Percentiles rank a stretch among this genome's conserved stretches.
These are phyloP conservation scores for Eumaeus atala DNA, from an alignment of 1,140 invertebrate species.

Conservation along the genomic window DNA sequence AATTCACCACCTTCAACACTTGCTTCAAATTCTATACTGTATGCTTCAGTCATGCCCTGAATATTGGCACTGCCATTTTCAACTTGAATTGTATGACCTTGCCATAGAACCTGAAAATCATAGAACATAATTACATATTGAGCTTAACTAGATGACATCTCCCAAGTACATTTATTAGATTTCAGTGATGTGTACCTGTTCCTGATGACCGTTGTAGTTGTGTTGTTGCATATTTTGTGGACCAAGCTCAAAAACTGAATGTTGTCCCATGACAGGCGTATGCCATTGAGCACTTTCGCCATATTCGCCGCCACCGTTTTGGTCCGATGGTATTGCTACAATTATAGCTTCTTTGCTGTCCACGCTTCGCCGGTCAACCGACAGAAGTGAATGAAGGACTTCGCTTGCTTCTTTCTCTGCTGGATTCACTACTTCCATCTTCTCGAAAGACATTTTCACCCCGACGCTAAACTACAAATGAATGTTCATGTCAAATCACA, in stretches of 20 bases:
- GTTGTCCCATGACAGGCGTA: conserved; percentile 74
- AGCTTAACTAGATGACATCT: not conserved
- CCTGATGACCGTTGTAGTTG: conserved; percentile 63
- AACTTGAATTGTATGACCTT: conserved; percentile 76
- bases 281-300: conserved; percentile 76
- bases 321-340: conserved; percentile 63
- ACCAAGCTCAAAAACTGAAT: conserved; percentile 66
- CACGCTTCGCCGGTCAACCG: conserved; percentile 75
- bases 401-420: conserved; percentile 80
- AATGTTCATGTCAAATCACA: conserved; percentile 66
- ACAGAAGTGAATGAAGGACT: conserved; percentile 78
- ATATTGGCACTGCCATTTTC: conserved; percentile 64
- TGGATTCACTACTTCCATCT: conserved; percentile 71
- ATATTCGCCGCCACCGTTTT: conserved; percentile 63
- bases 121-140: not conserved
- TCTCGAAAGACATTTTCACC: conserved; percentile 67
- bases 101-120: conserved; percentile 75
- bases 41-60: conserved; percentile 44
- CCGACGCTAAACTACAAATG: conserved; percentile 63
- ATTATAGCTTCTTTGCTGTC: conserved; percentile 75
- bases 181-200: conserved; percentile 46
- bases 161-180: not conserved
- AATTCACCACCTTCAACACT: conserved; percentile 53
- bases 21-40: conserved; percentile 54
- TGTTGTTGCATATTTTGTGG: conserved; percentile 64